Evolutionary conservation across 2,113 vertebrate genomes (phyloP), one percentile per base, ranked within the genome.

Genomic region (Indicator indicator): DNA sequence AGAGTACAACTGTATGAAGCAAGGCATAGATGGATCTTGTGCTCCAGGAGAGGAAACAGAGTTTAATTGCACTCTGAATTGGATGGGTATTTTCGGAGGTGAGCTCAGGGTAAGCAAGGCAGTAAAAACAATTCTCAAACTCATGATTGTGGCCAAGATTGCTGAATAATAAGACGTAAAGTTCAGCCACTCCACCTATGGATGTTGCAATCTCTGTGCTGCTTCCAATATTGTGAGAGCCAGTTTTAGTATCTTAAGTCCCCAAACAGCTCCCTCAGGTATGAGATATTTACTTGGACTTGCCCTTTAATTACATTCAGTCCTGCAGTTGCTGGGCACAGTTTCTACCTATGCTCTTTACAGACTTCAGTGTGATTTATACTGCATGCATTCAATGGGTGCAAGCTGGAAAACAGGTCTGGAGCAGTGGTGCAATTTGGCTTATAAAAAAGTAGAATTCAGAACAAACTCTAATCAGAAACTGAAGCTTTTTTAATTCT

Each of bases 241-340:
- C 52, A 23, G 30, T 67, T 72, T 50, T 46, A 92, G 68, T 23
- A 59, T 54, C 55, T 4, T 3, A 54, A 82, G 46, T 55, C 14
- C 46, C 28, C 59, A 70, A 0, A 92, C 1, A 18, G 42, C 33
- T 89, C 36, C 46, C 44, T n/a, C 9, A 58, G 36, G 40, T 70
- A 89, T 30, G 20, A 38, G 58, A n/a, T 92, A 59, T 89, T 93
- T 93, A 81, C 30, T 9, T 78, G 79, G 84, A 80, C 78, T 74
- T 56, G 81, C 82, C 76, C 82, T 83, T 93, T 95, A 93, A 93
- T 91, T 91, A 90, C 38, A 75, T 8, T 48, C 38, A 78, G 73
- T 54, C 48, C 87, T 62, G 60, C 50, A 65, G 33, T 72, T 93
- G 32, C 44, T 26, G 48, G 68, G 72, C 72, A 82, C 42, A 30